Evolutionary conservation across 2,797 vertebrate species (phyloP), one percentile per base, ranked within the genome.

Genomic region (Pogoniulus pusillus): DNA sequence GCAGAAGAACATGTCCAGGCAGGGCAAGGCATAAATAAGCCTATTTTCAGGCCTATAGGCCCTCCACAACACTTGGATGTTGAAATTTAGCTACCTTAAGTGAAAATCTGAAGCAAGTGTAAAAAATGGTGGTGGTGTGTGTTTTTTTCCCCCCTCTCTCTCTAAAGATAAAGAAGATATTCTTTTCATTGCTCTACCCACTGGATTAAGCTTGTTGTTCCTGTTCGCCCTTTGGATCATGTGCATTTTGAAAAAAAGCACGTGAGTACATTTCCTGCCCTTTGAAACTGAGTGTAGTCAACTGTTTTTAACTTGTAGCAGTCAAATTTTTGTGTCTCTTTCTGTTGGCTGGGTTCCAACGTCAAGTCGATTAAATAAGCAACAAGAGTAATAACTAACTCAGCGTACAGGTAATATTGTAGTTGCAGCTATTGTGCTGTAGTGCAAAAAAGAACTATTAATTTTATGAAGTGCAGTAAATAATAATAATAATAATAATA

Each of bases 81-180:
- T 58, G 37, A 70, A 87, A 85, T 66, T 55, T 6, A 82, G 2
- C 19, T 81, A 8, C 60, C 13, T 65, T 78, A 55, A 64, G 23
- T 7, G 34, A 74, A 37, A 77, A 55, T 1, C 3, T 32, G 20
- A 75, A 72, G 22, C 63, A 80, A 89, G 39, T 0, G 16, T 35
- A 41, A 45, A 65, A 8, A 39, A 16, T 7, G 58, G 11, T 73
- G 45, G 1, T 8, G 49, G 53, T 51, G 22, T 58, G 4, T 1
- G 18, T 62, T 45, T 51, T 60, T 47, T 85, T 54, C 54, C 41
- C 13, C 29, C 32, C 16, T 18, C 73, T n/a, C n/a, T n/a, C n/a
- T n/a, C 53, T 63, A 26, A 94, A 98, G 97, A 93, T 89, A 22
- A 85, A 85, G 76, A 94, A 34, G 97, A 98, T 51, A 35, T 95